phyloP scores from a whole-genome alignment of 2,797 vertebrate species.

The Coregonus ussuriensis region DNA sequence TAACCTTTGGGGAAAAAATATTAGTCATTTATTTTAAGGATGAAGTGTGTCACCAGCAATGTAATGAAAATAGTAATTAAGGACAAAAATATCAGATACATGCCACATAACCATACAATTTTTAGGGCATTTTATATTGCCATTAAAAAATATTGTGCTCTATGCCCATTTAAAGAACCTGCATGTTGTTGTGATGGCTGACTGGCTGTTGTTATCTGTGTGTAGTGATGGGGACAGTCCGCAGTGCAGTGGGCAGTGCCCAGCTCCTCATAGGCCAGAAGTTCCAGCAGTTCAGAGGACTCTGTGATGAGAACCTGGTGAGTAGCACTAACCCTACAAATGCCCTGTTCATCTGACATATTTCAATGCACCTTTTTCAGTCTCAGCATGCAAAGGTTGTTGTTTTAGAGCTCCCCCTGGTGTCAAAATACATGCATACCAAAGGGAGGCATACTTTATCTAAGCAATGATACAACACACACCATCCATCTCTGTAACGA shows the following conservation, averaged over 20 bases:
- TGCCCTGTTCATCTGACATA: neutral
- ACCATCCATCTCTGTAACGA: too few relatives aligned
- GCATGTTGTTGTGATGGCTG: neutral
- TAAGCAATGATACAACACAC: too few relatives aligned
- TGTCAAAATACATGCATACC: neutral
- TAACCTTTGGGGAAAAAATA: neutral
- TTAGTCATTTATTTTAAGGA: slow-evolving; percentile 1
- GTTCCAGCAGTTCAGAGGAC: slow-evolving; percentile 97
- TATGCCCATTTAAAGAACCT: neutral
- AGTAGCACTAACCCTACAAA: slow-evolving; percentile 60
- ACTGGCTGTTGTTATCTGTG: neutral
- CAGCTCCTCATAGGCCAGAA: slow-evolving; percentile 97
- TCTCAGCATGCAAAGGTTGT: neutral
- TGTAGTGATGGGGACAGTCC: slow-evolving; percentile 93
- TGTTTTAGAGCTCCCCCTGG: slow-evolving; percentile 11
- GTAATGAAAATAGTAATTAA: slow-evolving; percentile 18
- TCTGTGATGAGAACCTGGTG: slow-evolving; percentile 99
- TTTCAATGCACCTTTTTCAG: neutral
- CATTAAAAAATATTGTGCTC: too few relatives aligned
- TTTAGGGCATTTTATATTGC: neutral
- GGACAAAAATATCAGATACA: slow-evolving; percentile 15
- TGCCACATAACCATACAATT: neutral
- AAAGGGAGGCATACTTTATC: too few relatives aligned
- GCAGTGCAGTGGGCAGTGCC: slow-evolving; percentile 95
- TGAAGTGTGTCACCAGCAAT: slow-evolving; percentile 24